These are phyloP conservation scores for Tinea trinotella DNA, from an alignment of 2,888 invertebrate species.

Conservation along the genomic window DNA sequence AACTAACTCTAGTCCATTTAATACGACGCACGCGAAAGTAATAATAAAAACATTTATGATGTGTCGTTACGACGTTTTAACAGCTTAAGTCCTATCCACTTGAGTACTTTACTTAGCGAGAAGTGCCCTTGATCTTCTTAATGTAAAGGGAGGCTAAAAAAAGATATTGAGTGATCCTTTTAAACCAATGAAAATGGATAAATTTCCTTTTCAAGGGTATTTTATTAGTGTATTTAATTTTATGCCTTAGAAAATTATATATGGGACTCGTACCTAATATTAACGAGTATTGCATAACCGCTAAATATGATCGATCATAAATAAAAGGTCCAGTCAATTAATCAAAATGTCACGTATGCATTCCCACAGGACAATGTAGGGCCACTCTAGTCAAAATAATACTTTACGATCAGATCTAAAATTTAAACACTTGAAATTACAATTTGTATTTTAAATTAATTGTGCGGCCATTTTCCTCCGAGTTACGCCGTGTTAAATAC, in stretches of 20 bases:
- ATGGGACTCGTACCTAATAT: too few relatives aligned
- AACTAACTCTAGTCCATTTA: background rate
- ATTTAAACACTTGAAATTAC: too few relatives aligned
- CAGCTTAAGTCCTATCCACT: background rate
- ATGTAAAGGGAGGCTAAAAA: background rate
- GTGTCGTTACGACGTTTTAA: constrained; percentile 11
- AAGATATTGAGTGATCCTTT: background rate
- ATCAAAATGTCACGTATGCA: too few relatives aligned
- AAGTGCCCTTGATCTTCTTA: background rate
- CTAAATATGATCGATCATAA: too few relatives aligned
- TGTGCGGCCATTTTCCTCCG: too few relatives aligned
- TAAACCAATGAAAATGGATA: background rate
- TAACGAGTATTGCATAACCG: too few relatives aligned
- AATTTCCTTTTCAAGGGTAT: background rate
- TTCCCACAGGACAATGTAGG: too few relatives aligned
- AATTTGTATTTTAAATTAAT: too few relatives aligned
- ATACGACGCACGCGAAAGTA: background rate
- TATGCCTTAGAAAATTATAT: background rate
- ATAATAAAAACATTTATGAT: constrained; percentile 15
- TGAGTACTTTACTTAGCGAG: background rate
- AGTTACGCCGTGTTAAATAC: too few relatives aligned
- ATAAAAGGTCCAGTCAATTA: too few relatives aligned
- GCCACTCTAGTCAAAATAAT: too few relatives aligned
- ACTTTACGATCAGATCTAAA: too few relatives aligned
- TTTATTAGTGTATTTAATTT: background rate